These are phyloP conservation scores for Varecia variegata DNA, from an alignment of 2,797 vertebrate species.

Conservation along the genomic window DNA sequence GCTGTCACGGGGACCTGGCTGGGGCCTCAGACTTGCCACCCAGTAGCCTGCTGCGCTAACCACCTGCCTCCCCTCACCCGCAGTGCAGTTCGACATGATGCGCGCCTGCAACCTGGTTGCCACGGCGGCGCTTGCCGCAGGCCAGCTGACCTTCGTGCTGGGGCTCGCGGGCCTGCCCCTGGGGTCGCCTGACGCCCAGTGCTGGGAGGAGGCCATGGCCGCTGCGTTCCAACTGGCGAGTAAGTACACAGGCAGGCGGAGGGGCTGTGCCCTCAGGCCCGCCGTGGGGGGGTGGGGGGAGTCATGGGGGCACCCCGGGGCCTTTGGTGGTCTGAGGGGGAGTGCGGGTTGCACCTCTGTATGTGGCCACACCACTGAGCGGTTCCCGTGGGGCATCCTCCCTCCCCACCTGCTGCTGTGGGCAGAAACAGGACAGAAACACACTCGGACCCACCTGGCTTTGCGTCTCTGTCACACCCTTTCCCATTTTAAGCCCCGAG, in stretches of 20 bases:
- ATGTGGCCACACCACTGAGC: not conserved
- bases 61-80: not conserved
- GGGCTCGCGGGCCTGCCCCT: constrained; percentile 92
- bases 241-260: constrained; percentile 85
- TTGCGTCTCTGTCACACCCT: accelerated
- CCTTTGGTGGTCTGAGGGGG: not conserved
- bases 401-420: accelerated
- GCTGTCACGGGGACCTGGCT: not conserved
- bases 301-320: no score
- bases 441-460: accelerated
- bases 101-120: constrained; percentile 98
- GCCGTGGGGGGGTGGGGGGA: no score
- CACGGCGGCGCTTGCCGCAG: constrained; percentile 92
- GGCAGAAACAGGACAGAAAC: not conserved
- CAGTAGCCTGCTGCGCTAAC: not conserved
- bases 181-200: constrained; percentile 93
- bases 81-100: constrained; percentile 99
- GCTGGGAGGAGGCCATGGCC: constrained; percentile 99
- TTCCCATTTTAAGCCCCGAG: not conserved
- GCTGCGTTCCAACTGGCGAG: constrained; percentile 98
- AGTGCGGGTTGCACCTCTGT: not conserved
- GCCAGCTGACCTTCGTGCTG: constrained; percentile 96
- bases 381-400: not conserved
- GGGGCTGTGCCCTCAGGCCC: not conserved
- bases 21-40: no score